A percentile compares a stretch with the other conserved stretches of the same genome.
These are phyloP conservation scores for Apodemus speciosus DNA, from an alignment of 2,113 vertebrate genomes.

Conservation along the genomic window DNA sequence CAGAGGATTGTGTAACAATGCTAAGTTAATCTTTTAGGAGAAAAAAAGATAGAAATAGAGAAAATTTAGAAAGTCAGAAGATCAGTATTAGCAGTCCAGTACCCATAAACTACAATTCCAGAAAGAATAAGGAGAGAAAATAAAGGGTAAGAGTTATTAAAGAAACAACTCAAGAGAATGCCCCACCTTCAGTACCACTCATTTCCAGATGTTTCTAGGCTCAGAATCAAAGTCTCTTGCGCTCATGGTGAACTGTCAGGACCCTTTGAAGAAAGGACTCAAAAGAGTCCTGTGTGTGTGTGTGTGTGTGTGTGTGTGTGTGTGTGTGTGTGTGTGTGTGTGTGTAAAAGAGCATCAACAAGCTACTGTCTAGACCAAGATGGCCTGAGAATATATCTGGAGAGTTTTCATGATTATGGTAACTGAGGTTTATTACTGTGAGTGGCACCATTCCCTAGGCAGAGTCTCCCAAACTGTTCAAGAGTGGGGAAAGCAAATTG, in stretches of 20 bases:
- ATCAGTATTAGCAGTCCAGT: not conserved
- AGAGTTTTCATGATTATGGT: not conserved
- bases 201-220: not conserved
- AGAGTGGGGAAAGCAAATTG: not conserved
- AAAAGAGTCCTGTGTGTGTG: not conserved
- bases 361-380: not conserved
- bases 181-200: not conserved
- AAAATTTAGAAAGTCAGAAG: not conserved
- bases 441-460: not conserved
- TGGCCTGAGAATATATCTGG: not conserved
- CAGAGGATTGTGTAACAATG: not conserved
- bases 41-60: not conserved
- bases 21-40: not conserved
- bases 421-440: not conserved
- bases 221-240: not conserved
- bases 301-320: not conserved
- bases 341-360: not conserved
- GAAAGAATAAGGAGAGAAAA: constrained; percentile 1
- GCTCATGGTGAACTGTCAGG: not conserved
- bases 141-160: not conserved
- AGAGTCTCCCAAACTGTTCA: not conserved
- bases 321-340: not conserved
- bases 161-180: not conserved
- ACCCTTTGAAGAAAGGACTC: not conserved
- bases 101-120: not conserved